phyloP scores from a whole-genome alignment of 2,797 vertebrate genomes.

The Tangara arthus region DNA sequence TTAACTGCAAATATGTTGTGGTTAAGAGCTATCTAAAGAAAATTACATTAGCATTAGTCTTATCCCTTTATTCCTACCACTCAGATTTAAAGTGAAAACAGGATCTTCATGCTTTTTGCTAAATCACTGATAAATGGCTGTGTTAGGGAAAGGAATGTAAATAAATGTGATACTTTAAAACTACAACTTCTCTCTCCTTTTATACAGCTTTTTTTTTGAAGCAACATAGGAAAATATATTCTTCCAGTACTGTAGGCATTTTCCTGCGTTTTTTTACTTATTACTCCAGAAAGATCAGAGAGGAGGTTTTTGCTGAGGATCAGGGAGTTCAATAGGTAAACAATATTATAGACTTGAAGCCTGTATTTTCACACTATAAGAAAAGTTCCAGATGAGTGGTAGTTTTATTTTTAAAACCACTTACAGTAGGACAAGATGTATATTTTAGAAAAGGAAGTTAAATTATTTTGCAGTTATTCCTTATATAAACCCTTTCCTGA shows the following conservation, averaged over 20 bases:
- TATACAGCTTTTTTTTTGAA: background rate
- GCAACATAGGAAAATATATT: background rate
- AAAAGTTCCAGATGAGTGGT: background rate
- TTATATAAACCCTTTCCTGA: background rate
- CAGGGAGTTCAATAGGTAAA: background rate
- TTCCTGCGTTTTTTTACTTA: background rate
- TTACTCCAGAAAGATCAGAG: background rate
- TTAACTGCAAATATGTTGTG: background rate
- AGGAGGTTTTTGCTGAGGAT: background rate
- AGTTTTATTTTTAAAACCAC: background rate
- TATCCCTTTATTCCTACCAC: background rate
- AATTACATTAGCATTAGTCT: background rate
- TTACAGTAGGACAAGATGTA: accelerated
- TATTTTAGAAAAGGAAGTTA: background rate
- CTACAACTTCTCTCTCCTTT: background rate
- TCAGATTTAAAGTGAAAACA: background rate
- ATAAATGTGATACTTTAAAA: background rate
- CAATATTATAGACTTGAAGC: background rate
- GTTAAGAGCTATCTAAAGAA: background rate
- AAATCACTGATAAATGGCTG: background rate
- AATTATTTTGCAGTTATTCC: background rate
- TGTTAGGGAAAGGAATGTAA: background rate
- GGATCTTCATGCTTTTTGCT: background rate
- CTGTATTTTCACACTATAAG: background rate
- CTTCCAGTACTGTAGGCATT: background rate